Conservation (phyloP, 2,113 vertebrate genomes). For the Chrysemys picta region DNA sequence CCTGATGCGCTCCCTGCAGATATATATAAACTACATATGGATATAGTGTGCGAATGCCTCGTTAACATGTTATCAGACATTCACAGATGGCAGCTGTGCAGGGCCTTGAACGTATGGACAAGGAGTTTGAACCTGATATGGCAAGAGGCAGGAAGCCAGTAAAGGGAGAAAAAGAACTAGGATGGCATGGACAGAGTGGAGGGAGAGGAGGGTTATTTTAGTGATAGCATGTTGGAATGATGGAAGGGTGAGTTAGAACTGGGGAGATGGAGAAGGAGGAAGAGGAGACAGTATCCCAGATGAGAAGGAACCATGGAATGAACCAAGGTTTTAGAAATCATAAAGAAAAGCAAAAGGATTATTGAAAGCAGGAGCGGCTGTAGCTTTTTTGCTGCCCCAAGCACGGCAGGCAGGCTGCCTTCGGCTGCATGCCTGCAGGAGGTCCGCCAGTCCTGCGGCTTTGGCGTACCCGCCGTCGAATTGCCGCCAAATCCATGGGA, state of each 20-base stretch:
- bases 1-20: rapidly evolving
- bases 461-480: too few species aligned
- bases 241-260: background rate
- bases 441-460: too few species aligned
- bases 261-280: background rate
- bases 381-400: too few species aligned
- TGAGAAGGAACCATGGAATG: background rate
- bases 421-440: too few species aligned
- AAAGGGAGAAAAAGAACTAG: background rate
- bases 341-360: background rate
- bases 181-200: background rate
- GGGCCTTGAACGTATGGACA: background rate
- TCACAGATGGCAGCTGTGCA: rapidly evolving
- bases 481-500: too few species aligned
- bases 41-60: background rate
- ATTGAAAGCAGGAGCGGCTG: background rate
- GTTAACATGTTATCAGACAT: background rate
- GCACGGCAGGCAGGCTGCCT: too few species aligned
- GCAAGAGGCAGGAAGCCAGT: background rate
- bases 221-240: background rate
- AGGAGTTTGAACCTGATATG: background rate
- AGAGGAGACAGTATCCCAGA: background rate
- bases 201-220: background rate
- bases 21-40: background rate
- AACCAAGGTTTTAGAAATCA: background rate